Evolutionary conservation across 2,888 invertebrate genomes (phyloP).

Genomic region (Eilema caniola): DNA sequence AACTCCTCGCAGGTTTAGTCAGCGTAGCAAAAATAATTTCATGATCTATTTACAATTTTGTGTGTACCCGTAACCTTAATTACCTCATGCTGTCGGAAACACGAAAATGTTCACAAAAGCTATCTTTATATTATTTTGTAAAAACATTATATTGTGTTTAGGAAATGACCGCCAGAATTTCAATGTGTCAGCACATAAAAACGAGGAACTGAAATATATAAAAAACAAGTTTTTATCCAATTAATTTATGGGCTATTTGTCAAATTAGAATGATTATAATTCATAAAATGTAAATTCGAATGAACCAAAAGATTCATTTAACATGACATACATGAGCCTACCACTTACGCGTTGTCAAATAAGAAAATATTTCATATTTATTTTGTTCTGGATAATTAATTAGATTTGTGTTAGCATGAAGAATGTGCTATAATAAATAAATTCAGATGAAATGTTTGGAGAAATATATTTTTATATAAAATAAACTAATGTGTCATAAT

Average conservation of each 20-base stretch:
- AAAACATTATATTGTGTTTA: neutral
- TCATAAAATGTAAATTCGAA: neutral
- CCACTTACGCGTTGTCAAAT: slow-evolving; percentile 10
- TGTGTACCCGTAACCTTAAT: slow-evolving; percentile 21
- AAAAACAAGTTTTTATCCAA: neutral
- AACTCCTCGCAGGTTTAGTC: neutral
- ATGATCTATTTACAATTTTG: slow-evolving; percentile 7
- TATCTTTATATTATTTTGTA: neutral
- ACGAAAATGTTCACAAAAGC: slow-evolving; percentile 3
- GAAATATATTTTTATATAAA: neutral
- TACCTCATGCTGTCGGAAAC: slow-evolving; percentile 9
- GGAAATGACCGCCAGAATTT: neutral
- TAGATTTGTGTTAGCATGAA: neutral
- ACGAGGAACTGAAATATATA: neutral
- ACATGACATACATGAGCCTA: slow-evolving; percentile 2
- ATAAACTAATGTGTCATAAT: neutral
- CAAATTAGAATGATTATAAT: slow-evolving; percentile 1
- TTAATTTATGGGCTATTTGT: slow-evolving; percentile 10
- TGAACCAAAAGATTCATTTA: slow-evolving; percentile 1
- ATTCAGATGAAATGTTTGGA: neutral
- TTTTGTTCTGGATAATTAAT: slow-evolving; percentile 2
- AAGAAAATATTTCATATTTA: slow-evolving; percentile 2
- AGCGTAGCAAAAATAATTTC: slow-evolving; percentile 9
- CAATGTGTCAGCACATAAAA: slow-evolving; percentile 10
- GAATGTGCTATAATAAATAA: slow-evolving; percentile 5